These are phyloP conservation scores for Archaeoteleia sp. DNA, from an alignment of 2,888 invertebrate genomes.

Conservation along the genomic window DNA sequence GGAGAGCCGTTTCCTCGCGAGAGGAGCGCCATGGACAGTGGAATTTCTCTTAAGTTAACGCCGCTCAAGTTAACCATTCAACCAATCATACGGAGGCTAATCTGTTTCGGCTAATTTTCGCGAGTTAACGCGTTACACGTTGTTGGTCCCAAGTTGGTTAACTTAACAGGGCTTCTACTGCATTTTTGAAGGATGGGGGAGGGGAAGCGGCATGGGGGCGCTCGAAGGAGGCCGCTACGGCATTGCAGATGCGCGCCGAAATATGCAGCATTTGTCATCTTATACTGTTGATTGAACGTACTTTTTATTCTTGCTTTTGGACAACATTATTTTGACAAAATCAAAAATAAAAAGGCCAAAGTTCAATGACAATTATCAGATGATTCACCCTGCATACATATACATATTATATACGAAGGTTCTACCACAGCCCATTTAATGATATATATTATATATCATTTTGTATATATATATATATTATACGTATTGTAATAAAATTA, in stretches of 20 bases:
- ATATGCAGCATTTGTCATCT: conserved; percentile 12
- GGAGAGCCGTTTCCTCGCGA: conserved; percentile 18
- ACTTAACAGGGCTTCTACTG: no score
- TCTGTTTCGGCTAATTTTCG: no score
- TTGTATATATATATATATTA: conserved; percentile 54
- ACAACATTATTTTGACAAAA: no score
- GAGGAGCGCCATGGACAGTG: background rate
- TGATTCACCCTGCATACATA: conserved; percentile 35
- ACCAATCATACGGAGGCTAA: no score
- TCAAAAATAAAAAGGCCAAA: no score
- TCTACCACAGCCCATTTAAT: conserved; percentile 74
- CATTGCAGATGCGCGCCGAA: conserved; percentile 7
- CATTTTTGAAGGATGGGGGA: no score
- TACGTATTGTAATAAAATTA: conserved; percentile 56
- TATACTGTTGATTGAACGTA: no score
- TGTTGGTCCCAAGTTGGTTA: no score
- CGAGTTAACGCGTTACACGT: no score
- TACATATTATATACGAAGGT: conserved; percentile 67
- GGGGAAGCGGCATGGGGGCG: conserved; percentile 9
- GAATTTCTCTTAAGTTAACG: no score
- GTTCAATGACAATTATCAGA: background rate
- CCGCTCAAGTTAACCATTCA: no score
- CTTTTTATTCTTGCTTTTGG: no score
- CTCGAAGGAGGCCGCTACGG: conserved; percentile 18
- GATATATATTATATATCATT: conserved; percentile 63